Evolutionary conservation across 1,140 invertebrate species (phyloP).

Genomic region (Idris sp.): DNA sequence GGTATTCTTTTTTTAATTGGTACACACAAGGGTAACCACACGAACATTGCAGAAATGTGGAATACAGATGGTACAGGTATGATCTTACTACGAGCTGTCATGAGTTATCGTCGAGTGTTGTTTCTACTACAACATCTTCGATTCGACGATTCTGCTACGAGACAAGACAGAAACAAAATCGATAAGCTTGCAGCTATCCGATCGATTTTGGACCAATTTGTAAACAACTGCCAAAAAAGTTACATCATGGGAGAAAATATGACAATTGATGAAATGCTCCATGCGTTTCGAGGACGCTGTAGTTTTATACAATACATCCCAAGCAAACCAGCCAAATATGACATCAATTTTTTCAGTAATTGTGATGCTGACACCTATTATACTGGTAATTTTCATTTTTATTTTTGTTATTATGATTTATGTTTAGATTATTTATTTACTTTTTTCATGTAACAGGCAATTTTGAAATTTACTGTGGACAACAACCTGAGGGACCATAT

Average conservation of each 20-base stretch:
- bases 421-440: too few relatives aligned
- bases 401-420: background rate
- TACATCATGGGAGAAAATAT: background rate
- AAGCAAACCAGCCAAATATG: constrained; percentile 9
- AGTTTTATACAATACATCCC: constrained; percentile 13
- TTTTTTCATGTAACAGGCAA: constrained; percentile 8
- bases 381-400: constrained; percentile 2
- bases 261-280: constrained; percentile 10
- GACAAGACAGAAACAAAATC: background rate
- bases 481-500: background rate
- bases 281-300: constrained; percentile 2
- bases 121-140: constrained; percentile 10
- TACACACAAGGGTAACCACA: background rate
- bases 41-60: constrained; percentile 1
- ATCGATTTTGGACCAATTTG: constrained; percentile 3
- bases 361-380: background rate
- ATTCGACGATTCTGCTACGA: constrained; percentile 11
- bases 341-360: background rate
- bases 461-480: background rate
- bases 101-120: constrained; percentile 6
- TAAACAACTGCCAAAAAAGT: constrained; percentile 2
- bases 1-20: too few relatives aligned
- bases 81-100: constrained; percentile 2
- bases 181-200: constrained; percentile 14
- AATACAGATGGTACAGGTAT: constrained; percentile 14